These are phyloP conservation scores for Drosophila melanogaster DNA, from an alignment of 1,140 invertebrate species.

Conservation along the genomic window Release_6_plus_ISO1_MT NT_037436.4:14164001-14164500, in stretches of 20 bases:
- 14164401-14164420: slow-evolving; percentile 9
- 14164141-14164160: slow-evolving; percentile 31
- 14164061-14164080: slow-evolving; percentile 68
- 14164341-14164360: slow-evolving; percentile 19
- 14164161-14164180: slow-evolving; percentile 23
- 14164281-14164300: slow-evolving; percentile 56
- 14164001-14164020: slow-evolving; percentile 60
- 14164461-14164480: neutral
- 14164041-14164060: slow-evolving; percentile 57
- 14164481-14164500: slow-evolving; percentile 73
- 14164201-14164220: slow-evolving; percentile 75
- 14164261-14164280: slow-evolving; percentile 59
- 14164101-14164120: slow-evolving; percentile 76
- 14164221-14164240: slow-evolving; percentile 41
- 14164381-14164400: slow-evolving; percentile 38
- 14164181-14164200: slow-evolving; percentile 56
- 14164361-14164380: slow-evolving; percentile 30
- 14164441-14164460: slow-evolving; percentile 12
- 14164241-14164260: slow-evolving; percentile 33
- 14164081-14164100: slow-evolving; percentile 62
- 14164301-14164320: slow-evolving; percentile 70
- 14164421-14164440: slow-evolving; percentile 11
- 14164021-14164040: slow-evolving; percentile 75
- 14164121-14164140: slow-evolving; percentile 76
- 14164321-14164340: slow-evolving; percentile 65